A percentile compares a stretch with the other conserved stretches of the same genome.
phyloP scores from a whole-genome alignment of 2,888 invertebrate species.

The Apamea crenata region DNA sequence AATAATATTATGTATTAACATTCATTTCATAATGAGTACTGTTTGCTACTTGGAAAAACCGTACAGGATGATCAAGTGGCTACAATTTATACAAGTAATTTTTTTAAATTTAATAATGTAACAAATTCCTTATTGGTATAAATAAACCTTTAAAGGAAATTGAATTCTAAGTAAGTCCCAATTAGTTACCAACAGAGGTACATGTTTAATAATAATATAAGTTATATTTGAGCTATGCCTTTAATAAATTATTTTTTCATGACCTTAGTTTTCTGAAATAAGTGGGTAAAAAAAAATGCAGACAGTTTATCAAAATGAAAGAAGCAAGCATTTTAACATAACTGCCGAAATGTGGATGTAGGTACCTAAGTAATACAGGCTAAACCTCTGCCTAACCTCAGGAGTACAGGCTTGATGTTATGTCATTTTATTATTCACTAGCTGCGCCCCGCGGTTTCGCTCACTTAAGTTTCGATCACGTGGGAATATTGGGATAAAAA shows the following conservation, averaged over 20 bases:
- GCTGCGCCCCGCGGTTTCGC: no score
- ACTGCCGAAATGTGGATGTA: background rate
- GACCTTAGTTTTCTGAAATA: background rate
- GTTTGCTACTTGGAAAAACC: background rate
- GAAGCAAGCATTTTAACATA: background rate
- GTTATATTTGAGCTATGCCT: background rate
- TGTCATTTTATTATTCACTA: background rate
- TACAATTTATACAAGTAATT: background rate
- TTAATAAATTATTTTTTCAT: background rate
- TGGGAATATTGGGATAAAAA: no score
- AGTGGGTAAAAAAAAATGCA: background rate
- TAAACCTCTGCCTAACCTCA: background rate
- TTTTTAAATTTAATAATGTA: background rate
- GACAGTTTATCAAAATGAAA: background rate
- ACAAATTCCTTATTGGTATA: background rate
- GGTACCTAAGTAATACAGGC: background rate
- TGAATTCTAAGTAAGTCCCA: background rate
- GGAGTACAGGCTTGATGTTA: background rate
- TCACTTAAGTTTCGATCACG: no score
- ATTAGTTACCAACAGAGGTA: background rate
- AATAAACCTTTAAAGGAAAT: conserved; percentile 6
- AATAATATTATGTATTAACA: background rate
- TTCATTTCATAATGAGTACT: no score
- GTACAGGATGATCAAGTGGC: background rate
- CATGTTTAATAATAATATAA: background rate